Evolutionary conservation across 2,888 invertebrate species (phyloP).

Genomic region (Cephus pygmeus): DNA sequence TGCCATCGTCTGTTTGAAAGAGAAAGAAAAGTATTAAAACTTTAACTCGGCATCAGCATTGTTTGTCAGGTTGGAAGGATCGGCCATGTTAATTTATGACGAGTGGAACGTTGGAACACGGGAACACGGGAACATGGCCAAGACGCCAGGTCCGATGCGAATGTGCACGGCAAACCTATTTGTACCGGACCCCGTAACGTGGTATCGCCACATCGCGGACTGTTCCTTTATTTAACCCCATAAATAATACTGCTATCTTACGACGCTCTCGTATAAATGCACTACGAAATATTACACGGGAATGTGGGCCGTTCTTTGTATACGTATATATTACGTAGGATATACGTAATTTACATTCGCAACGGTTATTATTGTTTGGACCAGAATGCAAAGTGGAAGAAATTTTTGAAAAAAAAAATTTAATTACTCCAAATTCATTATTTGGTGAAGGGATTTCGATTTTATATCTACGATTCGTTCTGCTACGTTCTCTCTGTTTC

Average conservation of each 20-base stretch:
- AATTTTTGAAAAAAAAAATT: not conserved
- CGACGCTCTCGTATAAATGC: constrained; percentile 39
- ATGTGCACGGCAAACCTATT: constrained; percentile 54
- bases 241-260: constrained; percentile 61
- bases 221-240: constrained; percentile 61
- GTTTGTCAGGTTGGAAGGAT: constrained; percentile 12
- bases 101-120: constrained; percentile 37
- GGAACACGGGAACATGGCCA: constrained; percentile 16
- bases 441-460: too few relatives aligned
- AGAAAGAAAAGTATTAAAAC: constrained; percentile 27
- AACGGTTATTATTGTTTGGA: not conserved
- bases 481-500: too few relatives aligned
- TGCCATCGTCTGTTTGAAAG: constrained; percentile 54
- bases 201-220: constrained; percentile 56
- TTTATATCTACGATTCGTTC: too few relatives aligned
- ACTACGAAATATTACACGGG: constrained; percentile 39
- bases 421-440: too few relatives aligned
- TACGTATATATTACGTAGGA: not conserved
- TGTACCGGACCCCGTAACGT: constrained; percentile 41
- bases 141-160: constrained; percentile 37
- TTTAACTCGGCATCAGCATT: constrained; percentile 6
- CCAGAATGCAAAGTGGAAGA: not conserved
- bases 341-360: not conserved
- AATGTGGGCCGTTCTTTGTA: constrained; percentile 12
- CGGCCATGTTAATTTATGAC: constrained; percentile 47